Evolutionary conservation across 2,888 invertebrate genomes (phyloP).

Genomic region (Clusia tigrina): DNA sequence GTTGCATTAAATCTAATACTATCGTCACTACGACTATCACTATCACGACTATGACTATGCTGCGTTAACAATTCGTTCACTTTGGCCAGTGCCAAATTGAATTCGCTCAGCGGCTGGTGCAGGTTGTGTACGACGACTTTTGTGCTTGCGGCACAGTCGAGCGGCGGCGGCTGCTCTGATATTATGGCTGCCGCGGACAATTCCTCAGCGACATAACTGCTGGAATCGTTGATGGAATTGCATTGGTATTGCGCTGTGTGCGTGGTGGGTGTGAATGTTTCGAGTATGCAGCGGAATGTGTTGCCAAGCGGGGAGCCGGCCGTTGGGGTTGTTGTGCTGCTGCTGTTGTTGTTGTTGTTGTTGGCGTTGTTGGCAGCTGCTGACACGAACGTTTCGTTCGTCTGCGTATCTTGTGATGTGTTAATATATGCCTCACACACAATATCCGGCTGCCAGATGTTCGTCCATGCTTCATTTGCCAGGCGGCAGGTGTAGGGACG

Average conservation of each 20-base stretch:
- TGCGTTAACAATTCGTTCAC: conserved; percentile 37
- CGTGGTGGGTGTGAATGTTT: conserved; percentile 45
- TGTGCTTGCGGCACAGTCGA: conserved; percentile 48
- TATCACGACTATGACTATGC: conserved; percentile 24
- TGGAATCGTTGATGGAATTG: conserved; percentile 23
- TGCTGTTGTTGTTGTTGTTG: conserved; percentile 16
- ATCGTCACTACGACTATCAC: conserved; percentile 42
- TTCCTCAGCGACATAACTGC: conserved; percentile 11
- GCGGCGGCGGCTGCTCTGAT: conserved; percentile 15
- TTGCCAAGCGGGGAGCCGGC: conserved; percentile 26
- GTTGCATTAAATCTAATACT: conserved; percentile 39
- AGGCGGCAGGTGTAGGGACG: conserved; percentile 48
- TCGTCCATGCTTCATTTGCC: conserved; percentile 43
- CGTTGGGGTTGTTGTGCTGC: conserved; percentile 22
- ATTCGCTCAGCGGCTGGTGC: conserved; percentile 55
- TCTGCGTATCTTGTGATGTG: conserved; percentile 10
- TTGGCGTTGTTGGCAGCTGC: conserved; percentile 22
- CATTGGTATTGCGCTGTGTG: conserved; percentile 48
- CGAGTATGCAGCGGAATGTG: conserved; percentile 59
- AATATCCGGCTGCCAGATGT: conserved; percentile 51
- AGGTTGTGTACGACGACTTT: conserved; percentile 50
- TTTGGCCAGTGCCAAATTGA: conserved; percentile 55
- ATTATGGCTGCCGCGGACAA: conserved; percentile 18
- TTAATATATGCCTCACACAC: conserved; percentile 41
- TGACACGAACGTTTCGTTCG: too few relatives aligned